These are phyloP conservation scores for Hydrocynus forskahlii DNA, from an alignment of 2,797 vertebrate genomes.

Conservation along the genomic window DNA sequence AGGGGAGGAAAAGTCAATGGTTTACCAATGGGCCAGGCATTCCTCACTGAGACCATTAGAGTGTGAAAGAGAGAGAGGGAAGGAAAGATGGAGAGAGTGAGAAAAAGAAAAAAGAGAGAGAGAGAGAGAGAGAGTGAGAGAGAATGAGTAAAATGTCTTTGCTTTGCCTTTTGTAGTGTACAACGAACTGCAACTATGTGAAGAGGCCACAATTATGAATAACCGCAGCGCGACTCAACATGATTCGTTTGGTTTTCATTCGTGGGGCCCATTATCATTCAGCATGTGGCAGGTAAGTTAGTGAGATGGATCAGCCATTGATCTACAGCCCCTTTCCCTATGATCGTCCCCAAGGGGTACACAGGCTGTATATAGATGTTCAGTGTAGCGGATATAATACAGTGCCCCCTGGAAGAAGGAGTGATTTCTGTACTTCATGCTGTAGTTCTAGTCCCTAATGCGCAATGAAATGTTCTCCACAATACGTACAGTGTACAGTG, in stretches of 20 bases:
- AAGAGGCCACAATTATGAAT: conserved; percentile 27
- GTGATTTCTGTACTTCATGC: conserved; percentile 31
- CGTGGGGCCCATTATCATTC: conserved; percentile 9
- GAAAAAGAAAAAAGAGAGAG: not conserved
- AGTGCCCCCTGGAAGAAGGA: conserved; percentile 1
- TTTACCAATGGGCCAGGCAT: conserved; percentile 41
- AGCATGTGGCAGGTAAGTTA: conserved; percentile 16
- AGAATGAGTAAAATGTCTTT: conserved; percentile 29
- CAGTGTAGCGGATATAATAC: conserved; percentile 15
- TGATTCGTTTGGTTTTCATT: conserved; percentile 32
- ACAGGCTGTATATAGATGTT: not conserved
- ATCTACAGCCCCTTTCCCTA: conserved; percentile 18
- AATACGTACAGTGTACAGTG: not conserved
- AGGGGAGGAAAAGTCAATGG: conserved; percentile 46
- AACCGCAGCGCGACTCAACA: conserved; percentile 7
- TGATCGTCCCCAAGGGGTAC: conserved; percentile 1
- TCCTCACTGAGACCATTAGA: conserved; percentile 44
- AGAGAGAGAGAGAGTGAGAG: not conserved
- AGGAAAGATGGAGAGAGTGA: conserved; percentile 2
- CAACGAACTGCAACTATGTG: conserved; percentile 21
- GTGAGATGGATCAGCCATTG: conserved; percentile 33
- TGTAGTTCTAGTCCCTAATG: not conserved
- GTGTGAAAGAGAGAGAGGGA: conserved; percentile 25
- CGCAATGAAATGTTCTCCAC: not conserved
- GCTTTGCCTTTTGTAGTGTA: conserved; percentile 31